phyloP scores from a whole-genome alignment of 2,888 invertebrate genomes.

The Hirtodrosophila trivittata region DNA sequence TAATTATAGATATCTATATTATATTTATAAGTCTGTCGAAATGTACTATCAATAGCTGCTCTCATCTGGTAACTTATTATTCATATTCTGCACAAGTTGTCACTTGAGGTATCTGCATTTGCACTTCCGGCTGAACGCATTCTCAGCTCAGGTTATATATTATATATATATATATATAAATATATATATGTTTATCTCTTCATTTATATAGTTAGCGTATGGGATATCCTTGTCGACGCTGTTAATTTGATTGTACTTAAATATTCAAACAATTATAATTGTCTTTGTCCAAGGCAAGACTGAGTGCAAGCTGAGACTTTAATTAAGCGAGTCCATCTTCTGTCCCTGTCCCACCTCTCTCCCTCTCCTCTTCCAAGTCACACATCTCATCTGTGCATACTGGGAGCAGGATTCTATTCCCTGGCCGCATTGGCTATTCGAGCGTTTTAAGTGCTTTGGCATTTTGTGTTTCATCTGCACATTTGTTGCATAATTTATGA shows the following conservation, averaged over 20 bases:
- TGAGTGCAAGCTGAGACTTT: too few relatives aligned
- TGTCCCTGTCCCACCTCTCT: too few relatives aligned
- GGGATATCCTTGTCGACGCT: constrained; percentile 20
- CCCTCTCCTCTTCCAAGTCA: too few relatives aligned
- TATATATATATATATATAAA: neutral
- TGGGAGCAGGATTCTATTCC: constrained; percentile 10
- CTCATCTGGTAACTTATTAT: too few relatives aligned
- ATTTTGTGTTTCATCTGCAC: constrained; percentile 78
- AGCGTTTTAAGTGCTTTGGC: constrained; percentile 72
- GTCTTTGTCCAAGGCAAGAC: constrained; percentile 37
- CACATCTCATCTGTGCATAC: neutral
- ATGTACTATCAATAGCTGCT: too few relatives aligned
- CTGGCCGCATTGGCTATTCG: constrained; percentile 63
- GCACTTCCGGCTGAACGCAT: neutral
- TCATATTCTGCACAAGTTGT: neutral
- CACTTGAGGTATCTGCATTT: neutral
- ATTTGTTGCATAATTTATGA: constrained; percentile 74
- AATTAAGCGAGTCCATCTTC: too few relatives aligned
- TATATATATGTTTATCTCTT: neutral
- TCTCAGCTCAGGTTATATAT: neutral
- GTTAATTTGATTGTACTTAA: constrained; percentile 35
- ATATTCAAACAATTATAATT: constrained; percentile 66
- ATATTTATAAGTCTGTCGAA: too few relatives aligned
- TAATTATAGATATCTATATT: too few relatives aligned
- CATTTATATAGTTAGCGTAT: constrained; percentile 5